Evolutionary conservation across 1,140 invertebrate genomes (phyloP), one percentile per base, ranked within the genome.

Genomic region (Aphelenchoides fujianensis): DNA sequence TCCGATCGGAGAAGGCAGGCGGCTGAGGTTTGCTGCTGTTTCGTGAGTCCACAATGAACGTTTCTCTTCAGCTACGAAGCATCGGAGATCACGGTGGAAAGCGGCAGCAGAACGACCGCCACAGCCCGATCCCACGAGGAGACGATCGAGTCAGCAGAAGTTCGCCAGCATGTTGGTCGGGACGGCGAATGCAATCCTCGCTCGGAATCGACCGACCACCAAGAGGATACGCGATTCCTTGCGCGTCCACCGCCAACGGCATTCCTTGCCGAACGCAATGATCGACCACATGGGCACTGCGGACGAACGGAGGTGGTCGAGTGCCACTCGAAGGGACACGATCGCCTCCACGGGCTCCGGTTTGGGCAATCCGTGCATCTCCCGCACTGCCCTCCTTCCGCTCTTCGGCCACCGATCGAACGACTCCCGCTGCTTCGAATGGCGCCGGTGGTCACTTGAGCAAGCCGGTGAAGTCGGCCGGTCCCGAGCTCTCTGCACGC

Each of bases 161-260:
- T 37, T 66, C 1, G 31, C n/a, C 12, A n/a, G 53, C 37, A 34
- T 66, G 31, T 3, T 66, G 16, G 63, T 61, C 16, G 57, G 63
- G n/a, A 66, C 63, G 31, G 63, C 63, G 2, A 12, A 12, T 31
- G 55, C 55, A 23, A 59, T 59, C 19, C 7, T 66, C 27, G 12
- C 23, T 35, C 63, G 31, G 12, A 37, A 66, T 34, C 36, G 32
- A 66, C 16, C 63, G 32, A 31, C 5, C 16, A 66, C 63, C 37
- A 66, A 66, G 53, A n/a, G 63, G n/a, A 7, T 66, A n/a, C 63
- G 63, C 1, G 63, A 66, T 36, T 66, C 63, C 31, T 35, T 66
- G 63, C 31, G 63, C 2, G 32, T 66, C 30, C 63, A 66, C 31
- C 63, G 63, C 1, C 63, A 66, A 66, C 16, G 63, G 32, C 59